These are phyloP conservation scores for Alligator sinensis DNA, from an alignment of 2,113 vertebrate species.

Conservation along the genomic window DNA sequence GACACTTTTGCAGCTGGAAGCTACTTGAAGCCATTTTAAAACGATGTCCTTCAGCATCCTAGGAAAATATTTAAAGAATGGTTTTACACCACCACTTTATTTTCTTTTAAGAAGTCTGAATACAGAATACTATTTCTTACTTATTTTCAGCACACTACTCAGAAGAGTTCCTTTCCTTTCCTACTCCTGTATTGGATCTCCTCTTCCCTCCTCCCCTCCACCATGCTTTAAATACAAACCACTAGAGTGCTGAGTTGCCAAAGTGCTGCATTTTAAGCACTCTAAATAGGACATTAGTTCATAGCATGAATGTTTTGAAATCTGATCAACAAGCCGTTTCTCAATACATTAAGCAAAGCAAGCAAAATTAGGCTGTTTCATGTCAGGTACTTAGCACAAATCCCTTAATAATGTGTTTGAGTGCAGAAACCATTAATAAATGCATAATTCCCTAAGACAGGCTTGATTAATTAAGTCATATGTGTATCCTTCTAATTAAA, in stretches of 20 bases:
- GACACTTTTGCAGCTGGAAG: not conserved
- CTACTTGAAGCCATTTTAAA: not conserved
- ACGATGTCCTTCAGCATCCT: not conserved
- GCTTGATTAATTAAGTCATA: conserved; percentile 88
- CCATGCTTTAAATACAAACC: conserved; percentile 41
- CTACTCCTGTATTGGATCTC: not conserved
- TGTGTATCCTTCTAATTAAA: conserved; percentile 85
- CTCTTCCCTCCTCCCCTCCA: not conserved
- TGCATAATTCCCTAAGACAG: conserved; percentile 82
- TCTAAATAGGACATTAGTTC: conserved; percentile 80
- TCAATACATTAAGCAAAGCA: conserved; percentile 85
- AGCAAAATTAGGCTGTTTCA: conserved; percentile 83
- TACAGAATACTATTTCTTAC: not conserved
- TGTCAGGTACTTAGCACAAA: conserved; percentile 84
- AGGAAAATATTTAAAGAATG: not conserved
- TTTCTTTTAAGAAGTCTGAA: not conserved
- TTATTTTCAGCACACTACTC: not conserved
- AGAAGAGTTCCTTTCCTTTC: conserved; percentile 18
- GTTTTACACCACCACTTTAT: not conserved
- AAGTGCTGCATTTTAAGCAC: conserved; percentile 66
- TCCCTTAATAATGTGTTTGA: conserved; percentile 84
- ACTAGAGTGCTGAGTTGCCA: conserved; percentile 29
- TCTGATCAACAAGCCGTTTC: conserved; percentile 80
- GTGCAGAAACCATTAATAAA: conserved; percentile 85
- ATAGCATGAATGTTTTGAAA: conserved; percentile 80